These are phyloP conservation scores for Lophura nycthemera DNA, from an alignment of 2,113 vertebrate species.

Conservation along the genomic window DNA sequence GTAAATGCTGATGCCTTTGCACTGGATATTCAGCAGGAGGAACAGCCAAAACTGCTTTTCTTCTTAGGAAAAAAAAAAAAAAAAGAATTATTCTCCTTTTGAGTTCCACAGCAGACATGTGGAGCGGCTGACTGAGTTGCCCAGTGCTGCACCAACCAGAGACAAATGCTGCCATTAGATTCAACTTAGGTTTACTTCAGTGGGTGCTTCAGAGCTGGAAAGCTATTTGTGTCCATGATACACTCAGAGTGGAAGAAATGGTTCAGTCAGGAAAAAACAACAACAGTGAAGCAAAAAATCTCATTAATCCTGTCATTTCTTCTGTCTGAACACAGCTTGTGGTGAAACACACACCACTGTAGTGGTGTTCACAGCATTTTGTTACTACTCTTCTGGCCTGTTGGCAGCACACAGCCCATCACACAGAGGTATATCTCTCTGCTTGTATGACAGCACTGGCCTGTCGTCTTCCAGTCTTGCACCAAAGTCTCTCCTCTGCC, in stretches of 20 bases:
- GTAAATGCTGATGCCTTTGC: neutral
- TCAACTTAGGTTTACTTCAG: neutral
- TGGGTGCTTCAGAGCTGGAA: neutral
- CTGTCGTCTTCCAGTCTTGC: neutral
- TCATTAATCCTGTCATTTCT: neutral
- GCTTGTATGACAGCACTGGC: fast-evolving
- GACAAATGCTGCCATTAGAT: neutral
- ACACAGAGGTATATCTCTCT: fast-evolving
- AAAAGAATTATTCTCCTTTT: neutral
- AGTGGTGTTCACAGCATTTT: neutral
- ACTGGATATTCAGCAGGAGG: neutral
- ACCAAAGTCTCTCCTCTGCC: neutral
- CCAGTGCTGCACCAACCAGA: neutral
- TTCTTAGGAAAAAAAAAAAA: neutral
- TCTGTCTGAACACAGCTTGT: neutral
- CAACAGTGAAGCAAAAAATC: neutral
- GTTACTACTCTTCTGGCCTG: neutral
- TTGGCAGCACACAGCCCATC: neutral
- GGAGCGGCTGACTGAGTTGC: neutral
- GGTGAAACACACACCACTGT: neutral
- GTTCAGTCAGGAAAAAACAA: neutral
- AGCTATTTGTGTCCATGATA: neutral
- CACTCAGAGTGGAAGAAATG: neutral
- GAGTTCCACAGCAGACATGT: neutral
- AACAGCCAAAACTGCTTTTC: neutral